Percentiles rank a stretch among this genome's conserved stretches.
These are phyloP conservation scores for Belonocnema kinseyi DNA, from an alignment of 1,140 invertebrate genomes.

Conservation along the genomic window DNA sequence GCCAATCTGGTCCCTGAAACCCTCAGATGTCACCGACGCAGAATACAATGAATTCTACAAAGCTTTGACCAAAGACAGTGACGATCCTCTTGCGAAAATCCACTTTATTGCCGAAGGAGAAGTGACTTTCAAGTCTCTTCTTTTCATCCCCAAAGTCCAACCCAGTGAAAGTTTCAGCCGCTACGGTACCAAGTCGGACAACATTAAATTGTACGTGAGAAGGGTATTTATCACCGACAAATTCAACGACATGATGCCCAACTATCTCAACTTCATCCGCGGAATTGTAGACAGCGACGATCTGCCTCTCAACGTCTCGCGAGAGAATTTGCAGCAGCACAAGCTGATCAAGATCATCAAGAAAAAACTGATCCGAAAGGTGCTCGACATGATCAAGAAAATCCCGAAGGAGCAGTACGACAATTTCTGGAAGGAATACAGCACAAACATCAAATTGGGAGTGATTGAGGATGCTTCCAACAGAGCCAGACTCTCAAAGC, in stretches of 20 bases:
- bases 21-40: constrained; percentile 88
- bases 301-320: constrained; percentile 97
- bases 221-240: constrained; percentile 99
- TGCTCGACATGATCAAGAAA: constrained; percentile 99
- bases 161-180: constrained; percentile 95
- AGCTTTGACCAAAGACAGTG: constrained; percentile 92
- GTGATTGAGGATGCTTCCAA: constrained; percentile 99
- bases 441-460: constrained; percentile 98
- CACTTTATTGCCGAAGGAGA: constrained; percentile 99
- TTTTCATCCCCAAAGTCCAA: constrained; percentile 93
- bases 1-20: constrained; percentile 97
- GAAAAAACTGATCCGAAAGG: constrained; percentile 98
- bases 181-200: constrained; percentile 95
- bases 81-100: constrained; percentile 90
- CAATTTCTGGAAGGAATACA: constrained; percentile 99
- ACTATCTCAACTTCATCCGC: constrained; percentile 95
- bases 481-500: constrained; percentile 94
- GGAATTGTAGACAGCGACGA: constrained; percentile 99
- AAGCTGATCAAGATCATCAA: constrained; percentile 99
- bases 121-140: constrained; percentile 97
- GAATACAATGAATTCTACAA: constrained; percentile 98
- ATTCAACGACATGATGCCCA: constrained; percentile 99
- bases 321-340: constrained; percentile 99
- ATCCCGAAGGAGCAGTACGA: constrained; percentile 93
- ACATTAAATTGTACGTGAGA: constrained; percentile 97